Percentiles rank a stretch among this genome's conserved stretches.
Conservation (phyloP, 2,888 invertebrate species). For the Kryphioiulus occultus region DNA sequence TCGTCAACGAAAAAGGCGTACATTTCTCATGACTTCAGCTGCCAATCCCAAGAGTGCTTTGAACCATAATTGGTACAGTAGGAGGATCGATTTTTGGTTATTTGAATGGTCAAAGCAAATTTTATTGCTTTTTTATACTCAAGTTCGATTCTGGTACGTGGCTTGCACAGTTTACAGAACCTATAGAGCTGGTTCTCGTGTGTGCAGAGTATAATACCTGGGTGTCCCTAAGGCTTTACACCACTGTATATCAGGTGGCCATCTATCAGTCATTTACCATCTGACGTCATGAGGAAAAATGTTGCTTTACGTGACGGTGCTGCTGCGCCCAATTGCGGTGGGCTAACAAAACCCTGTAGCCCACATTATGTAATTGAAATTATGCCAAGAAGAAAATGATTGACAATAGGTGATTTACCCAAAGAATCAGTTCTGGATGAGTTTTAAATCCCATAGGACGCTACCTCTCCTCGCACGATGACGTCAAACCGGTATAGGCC, state of each 20-base stretch:
- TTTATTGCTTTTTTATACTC: too few species aligned
- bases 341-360: slow-evolving; percentile 4
- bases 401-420: slow-evolving; percentile 17
- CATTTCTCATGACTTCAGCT: too few species aligned
- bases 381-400: neutral
- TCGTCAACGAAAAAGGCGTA: too few species aligned
- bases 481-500: neutral
- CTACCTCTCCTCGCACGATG: neutral
- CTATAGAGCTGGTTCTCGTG: too few species aligned
- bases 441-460: neutral
- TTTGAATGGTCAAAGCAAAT: too few species aligned
- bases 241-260: neutral
- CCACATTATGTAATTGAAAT: neutral
- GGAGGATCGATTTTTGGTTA: too few species aligned
- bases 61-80: too few species aligned
- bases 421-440: neutral
- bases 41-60: too few species aligned
- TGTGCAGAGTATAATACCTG: too few species aligned
- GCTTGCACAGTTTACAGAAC: too few species aligned
- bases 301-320: neutral
- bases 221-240: neutral
- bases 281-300: neutral
- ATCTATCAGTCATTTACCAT: neutral
- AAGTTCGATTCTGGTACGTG: too few species aligned
- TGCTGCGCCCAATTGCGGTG: neutral